Evolutionary conservation across 2,888 invertebrate genomes (phyloP).

Genomic region (Plusia festucae): DNA sequence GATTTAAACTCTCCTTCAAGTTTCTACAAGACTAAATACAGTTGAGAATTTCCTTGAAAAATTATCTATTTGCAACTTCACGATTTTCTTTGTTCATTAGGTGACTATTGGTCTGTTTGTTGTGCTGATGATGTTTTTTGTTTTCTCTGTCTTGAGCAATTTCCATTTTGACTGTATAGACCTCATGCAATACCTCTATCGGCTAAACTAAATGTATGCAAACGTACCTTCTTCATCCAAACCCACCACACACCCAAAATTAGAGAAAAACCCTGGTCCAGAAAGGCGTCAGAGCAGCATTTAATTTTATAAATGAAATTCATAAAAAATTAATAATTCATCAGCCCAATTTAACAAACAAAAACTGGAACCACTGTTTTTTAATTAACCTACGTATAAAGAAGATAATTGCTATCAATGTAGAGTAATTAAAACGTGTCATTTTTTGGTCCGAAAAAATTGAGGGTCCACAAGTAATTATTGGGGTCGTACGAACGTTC

Average conservation of each 20-base stretch:
- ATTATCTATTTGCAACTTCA: neutral
- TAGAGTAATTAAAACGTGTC: slow-evolving; percentile 46
- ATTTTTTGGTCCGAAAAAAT: slow-evolving; percentile 33
- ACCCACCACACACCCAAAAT: neutral
- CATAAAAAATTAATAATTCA: slow-evolving; percentile 6
- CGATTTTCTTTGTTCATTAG: neutral
- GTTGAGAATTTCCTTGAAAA: neutral
- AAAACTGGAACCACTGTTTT: slow-evolving; percentile 20
- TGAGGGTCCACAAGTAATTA: slow-evolving; percentile 42
- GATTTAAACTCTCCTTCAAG: slow-evolving; percentile 4
- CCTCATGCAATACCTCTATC: neutral
- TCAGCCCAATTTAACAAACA: slow-evolving; percentile 25
- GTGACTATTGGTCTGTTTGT: too few relatives aligned
- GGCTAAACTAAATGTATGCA: neutral
- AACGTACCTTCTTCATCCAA: neutral
- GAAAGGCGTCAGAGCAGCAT: neutral
- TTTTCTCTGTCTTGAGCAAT: neutral
- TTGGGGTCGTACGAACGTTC: slow-evolving; percentile 27
- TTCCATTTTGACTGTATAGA: neutral
- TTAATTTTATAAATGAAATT: slow-evolving; percentile 1
- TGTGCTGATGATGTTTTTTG: too few relatives aligned
- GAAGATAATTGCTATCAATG: slow-evolving; percentile 51
- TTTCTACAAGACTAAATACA: slow-evolving; percentile 4
- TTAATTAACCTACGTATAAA: slow-evolving; percentile 48
- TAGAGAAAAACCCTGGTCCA: neutral